These are phyloP conservation scores for Gymnocephalus cernua DNA, from an alignment of 2,113 vertebrate species.

Conservation along the genomic window DNA sequence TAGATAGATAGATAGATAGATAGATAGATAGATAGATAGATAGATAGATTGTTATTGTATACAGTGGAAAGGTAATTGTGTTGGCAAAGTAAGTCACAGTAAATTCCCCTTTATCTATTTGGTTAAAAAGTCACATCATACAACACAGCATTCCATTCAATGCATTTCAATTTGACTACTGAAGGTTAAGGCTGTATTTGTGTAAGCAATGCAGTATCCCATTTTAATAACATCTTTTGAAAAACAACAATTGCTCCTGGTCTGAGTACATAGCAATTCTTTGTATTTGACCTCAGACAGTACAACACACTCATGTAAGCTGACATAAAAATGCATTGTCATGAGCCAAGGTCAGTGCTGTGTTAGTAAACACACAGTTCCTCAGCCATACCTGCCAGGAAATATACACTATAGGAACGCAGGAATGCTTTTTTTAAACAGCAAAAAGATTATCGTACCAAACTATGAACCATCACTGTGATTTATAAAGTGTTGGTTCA, in stretches of 20 bases:
- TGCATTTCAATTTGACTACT: not conserved
- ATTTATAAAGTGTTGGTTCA: slow-evolving; percentile 10
- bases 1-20: too few species aligned
- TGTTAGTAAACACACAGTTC: not conserved
- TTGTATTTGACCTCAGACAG: slow-evolving; percentile 29
- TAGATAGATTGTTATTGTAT: too few species aligned
- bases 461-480: slow-evolving; percentile 7
- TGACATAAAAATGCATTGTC: slow-evolving; percentile 47
- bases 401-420: not conserved
- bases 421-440: not conserved
- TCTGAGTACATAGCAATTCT: not conserved
- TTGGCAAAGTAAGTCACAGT: not conserved
- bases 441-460: not conserved
- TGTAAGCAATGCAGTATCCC: not conserved
- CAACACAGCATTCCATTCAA: not conserved
- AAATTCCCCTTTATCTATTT: not conserved
- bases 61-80: not conserved
- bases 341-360: slow-evolving; percentile 52
- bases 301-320: slow-evolving; percentile 28
- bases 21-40: too few species aligned
- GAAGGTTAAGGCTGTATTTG: not conserved
- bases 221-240: not conserved
- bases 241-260: not conserved
- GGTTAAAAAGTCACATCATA: not conserved
- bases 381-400: slow-evolving; percentile 6